Base-by-base conservation (phyloP, 1,140 invertebrate species). In the Psilanteris sp. region DNA sequence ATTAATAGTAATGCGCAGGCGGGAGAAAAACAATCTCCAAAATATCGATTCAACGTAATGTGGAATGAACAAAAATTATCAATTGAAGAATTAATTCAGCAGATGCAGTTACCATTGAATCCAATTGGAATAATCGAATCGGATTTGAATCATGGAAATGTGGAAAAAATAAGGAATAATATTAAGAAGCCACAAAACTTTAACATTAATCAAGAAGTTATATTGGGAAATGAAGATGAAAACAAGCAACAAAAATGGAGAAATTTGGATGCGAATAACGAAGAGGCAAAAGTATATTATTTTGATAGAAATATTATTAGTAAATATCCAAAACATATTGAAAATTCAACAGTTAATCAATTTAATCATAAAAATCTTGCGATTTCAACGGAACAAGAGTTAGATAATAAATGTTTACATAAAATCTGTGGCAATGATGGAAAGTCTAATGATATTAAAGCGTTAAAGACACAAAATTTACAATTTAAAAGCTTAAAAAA, bases 291-390 rank as follows among this genome's bases (percentile, higher is more conserved):
- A 2, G 89, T 90, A 77, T 90, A 89, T 78, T 91, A 90, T 75
- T 91, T 90, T 27, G 85, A 90, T n/a, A 87, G 82, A 39, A 91
- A 90, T 61, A 87, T 90, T 52, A 78, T 91, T 57, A 85, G 87
- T 29, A 89, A 88, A 81, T 91, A 90, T 77, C 83, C 86, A 1
- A 82, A 87, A 13, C 74, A 77, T 26, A 48, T 81, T 7, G 70
- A 76, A 9, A 83, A 74, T 24, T 79, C 78, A 41, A 82, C 79
- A 59, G 79, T 82, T 0, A 32, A 34, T 34, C 6, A 6, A 9
- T 7, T 32, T 52, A 27, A 6, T 39, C 55, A 36, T 11, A 64
- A 9, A 18, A 55, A 34, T 57, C 43, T 16, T 10, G n/a, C 10
- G 11, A 18, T 37, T 37, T 46, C 41, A 8, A 29, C 9, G 3